Percentiles rank a stretch among this genome's conserved stretches.
phyloP scores from a whole-genome alignment of 2,888 invertebrate genomes.

The Cataglyphis altisquamis region DNA sequence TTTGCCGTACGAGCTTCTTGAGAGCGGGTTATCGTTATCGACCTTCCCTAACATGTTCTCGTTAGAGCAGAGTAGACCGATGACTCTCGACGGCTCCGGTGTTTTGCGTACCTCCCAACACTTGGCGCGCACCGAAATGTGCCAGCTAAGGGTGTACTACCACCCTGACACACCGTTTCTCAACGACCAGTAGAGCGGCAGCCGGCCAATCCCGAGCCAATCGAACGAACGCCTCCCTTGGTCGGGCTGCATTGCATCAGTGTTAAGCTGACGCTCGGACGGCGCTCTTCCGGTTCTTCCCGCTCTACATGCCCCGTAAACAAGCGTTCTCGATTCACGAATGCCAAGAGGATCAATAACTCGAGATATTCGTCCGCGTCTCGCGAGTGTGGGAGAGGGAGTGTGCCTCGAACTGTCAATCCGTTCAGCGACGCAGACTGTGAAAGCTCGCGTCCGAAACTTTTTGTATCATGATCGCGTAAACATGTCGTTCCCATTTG shows the following conservation, averaged over 20 bases:
- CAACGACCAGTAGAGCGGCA: not conserved
- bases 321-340: constrained; percentile 56
- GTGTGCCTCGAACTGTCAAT: not conserved
- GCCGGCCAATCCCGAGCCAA: constrained; percentile 49
- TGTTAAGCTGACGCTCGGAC: constrained; percentile 75
- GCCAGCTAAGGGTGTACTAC: constrained; percentile 71
- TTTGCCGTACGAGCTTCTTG: constrained; percentile 71
- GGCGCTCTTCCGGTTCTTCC: constrained; percentile 73
- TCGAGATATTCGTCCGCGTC: constrained; percentile 45
- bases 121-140: constrained; percentile 58
- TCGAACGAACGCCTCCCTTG: constrained; percentile 72
- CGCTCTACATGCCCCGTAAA: constrained; percentile 62
- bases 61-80: not conserved
- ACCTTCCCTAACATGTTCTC: not conserved
- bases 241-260: constrained; percentile 79
- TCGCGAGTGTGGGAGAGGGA: not conserved
- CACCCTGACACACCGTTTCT: constrained; percentile 41
- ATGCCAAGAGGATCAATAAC: constrained; percentile 65
- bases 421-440: not conserved
- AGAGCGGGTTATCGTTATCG: constrained; percentile 24
- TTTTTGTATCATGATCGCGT: not conserved
- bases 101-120: constrained; percentile 29
- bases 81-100: not conserved
- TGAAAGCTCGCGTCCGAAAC: constrained; percentile 1
- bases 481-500: not conserved